Conservation (phyloP, 2,888 invertebrate species). For the Argyresthia albistria region DNA sequence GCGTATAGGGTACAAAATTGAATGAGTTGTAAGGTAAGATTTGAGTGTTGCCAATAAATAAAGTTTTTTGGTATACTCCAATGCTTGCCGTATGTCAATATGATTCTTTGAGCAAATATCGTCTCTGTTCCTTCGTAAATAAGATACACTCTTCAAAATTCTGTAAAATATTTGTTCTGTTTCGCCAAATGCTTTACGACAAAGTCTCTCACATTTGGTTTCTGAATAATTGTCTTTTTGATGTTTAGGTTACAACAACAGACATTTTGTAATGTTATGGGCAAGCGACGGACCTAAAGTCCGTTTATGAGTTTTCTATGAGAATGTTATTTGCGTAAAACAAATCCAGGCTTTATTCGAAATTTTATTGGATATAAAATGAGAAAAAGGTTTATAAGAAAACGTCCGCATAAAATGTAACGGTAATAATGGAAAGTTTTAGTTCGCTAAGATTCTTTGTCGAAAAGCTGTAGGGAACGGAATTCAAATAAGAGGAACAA, state of each 20-base stretch:
- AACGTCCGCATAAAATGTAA: not conserved
- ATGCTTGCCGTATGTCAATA: not conserved
- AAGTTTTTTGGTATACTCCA: conserved; percentile 27
- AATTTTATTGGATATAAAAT: conserved; percentile 37
- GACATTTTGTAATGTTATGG: conserved; percentile 55
- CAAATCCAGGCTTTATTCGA: conserved; percentile 55
- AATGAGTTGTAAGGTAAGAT: conserved; percentile 14
- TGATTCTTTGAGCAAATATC: not conserved
- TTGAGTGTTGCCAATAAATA: conserved; percentile 52
- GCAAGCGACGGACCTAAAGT: conserved; percentile 39
- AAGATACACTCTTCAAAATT: conserved; percentile 15
- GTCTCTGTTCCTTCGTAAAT: not conserved
- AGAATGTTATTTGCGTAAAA: conserved; percentile 45
- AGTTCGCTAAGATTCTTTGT: not conserved
- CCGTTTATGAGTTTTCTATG: conserved; percentile 52
- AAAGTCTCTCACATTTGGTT: conserved; percentile 48
- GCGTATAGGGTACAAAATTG: conserved; percentile 8
- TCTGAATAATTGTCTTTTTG: conserved; percentile 39
- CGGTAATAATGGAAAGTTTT: not conserved
- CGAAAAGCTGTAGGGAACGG: not conserved
- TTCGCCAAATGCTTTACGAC: conserved; percentile 14
- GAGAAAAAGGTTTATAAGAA: conserved; percentile 9
- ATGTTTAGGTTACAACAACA: conserved; percentile 25
- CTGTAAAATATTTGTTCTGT: conserved; percentile 16
- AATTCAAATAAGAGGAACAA: conserved; percentile 14